Evolutionary conservation across 2,113 vertebrate species (phyloP), one percentile per base, ranked within the genome.

Genomic region (Oostethus manadensis): DNA sequence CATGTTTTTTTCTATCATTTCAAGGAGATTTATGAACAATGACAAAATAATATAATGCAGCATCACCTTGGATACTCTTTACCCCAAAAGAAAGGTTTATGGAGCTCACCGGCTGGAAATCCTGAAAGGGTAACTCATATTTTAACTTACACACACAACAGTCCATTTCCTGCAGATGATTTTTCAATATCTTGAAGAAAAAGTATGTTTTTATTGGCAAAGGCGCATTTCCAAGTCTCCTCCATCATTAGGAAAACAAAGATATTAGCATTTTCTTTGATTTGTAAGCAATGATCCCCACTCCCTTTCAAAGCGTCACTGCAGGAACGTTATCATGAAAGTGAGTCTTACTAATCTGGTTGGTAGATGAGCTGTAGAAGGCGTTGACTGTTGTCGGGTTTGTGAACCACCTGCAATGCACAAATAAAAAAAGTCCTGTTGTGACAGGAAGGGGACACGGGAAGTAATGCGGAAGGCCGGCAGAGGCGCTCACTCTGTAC

Each of bases 31-130:
- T 38, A 38, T 38, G 8, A 42, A 42, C 14, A 42, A 14, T 4
- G 38, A 14, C 14, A 42, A 14, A 11, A 42, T 10, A 42, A 42
- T 8, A 14, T 42, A 11, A 42, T 38, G 48, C 0, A 13, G 23
- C 50, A 77, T 92, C 86, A 99, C 97, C 95, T 90, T 53, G 97
- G 97, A 84, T 98, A 99, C 60, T 92, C 84, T 65, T 79, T 86
- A 77, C 96, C 96, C 97, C 97, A 99, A 70, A 98, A 99, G 85
- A 99, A 99, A 4, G 96, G 97, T 60, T 99, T 98, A 65, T 99
- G 97, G 48, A 99, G 91, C 71, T 98, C 97, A 82, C 96, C 97
- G 26, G 96, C 97, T 56, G 97, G 96, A 76, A 99, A 99, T 74
- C 94, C 96, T 98, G 60, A 50, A 78, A 57, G 64, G 57, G 59